These are phyloP conservation scores for Engraulis encrasicolus DNA, from an alignment of 2,113 vertebrate species.

Conservation along the genomic window DNA sequence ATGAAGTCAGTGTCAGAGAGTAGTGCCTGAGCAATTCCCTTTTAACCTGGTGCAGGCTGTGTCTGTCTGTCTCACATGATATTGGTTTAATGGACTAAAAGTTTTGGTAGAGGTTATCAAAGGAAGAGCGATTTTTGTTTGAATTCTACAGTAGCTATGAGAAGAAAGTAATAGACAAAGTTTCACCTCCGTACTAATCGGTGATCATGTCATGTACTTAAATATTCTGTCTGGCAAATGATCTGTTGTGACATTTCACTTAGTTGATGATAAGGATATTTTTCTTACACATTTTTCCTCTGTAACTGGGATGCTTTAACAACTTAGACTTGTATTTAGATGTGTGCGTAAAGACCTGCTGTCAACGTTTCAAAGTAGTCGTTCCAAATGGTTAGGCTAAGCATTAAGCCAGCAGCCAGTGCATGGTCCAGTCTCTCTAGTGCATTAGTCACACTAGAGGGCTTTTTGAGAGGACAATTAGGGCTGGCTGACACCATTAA, in stretches of 20 bases:
- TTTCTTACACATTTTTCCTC: no score
- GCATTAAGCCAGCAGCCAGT: background rate
- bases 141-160: no score
- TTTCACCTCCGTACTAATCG: no score
- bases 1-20: background rate
- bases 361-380: background rate
- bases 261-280: no score
- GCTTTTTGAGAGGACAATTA: constrained; percentile 15
- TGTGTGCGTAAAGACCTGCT: no score
- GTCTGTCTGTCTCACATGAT: background rate
- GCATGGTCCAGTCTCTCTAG: background rate
- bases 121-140: no score
- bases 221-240: no score
- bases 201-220: no score
- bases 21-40: background rate
- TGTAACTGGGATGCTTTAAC: no score
- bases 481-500: constrained; percentile 12
- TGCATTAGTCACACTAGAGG: constrained; percentile 16
- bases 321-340: no score
- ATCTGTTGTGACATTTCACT: no score
- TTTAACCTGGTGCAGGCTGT: background rate
- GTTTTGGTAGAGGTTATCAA: background rate
- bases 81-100: background rate
- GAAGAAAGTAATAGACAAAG: no score
- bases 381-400: background rate